Conservation (phyloP, 2,888 invertebrate genomes). For the Ischnus inquisitorius region DNA sequence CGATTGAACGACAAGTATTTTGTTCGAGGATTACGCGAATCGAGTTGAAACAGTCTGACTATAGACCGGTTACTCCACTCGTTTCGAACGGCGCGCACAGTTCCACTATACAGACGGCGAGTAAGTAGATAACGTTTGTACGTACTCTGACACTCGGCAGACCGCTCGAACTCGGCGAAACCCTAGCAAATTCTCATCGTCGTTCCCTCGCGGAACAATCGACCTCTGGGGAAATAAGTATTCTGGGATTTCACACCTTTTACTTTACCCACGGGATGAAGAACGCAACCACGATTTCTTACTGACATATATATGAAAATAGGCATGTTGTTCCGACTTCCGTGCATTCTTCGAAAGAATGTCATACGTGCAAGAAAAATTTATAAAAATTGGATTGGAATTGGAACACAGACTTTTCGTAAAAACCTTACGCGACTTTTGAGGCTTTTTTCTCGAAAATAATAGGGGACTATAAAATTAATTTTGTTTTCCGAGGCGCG, state of each 20-base stretch:
- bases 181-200: constrained; percentile 44
- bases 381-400: too few species aligned
- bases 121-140: constrained; percentile 43
- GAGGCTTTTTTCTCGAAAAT: too few species aligned
- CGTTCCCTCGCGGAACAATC: constrained; percentile 32
- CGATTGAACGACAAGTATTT: too few species aligned
- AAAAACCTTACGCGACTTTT: too few species aligned
- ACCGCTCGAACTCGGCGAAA: constrained; percentile 13
- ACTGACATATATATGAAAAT: too few species aligned
- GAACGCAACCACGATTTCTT: constrained; percentile 8
- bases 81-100: constrained; percentile 1
- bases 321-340: too few species aligned
- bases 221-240: constrained; percentile 53
- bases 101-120: not conserved
- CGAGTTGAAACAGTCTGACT: constrained; percentile 27
- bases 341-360: too few species aligned
- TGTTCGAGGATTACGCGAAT: too few species aligned
- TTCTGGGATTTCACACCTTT: constrained; percentile 43
- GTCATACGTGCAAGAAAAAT: too few species aligned
- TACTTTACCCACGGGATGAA: constrained; percentile 10
- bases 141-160: constrained; percentile 34
- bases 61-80: constrained; percentile 41
- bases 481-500: too few species aligned
- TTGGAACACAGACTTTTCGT: too few species aligned
- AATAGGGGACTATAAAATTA: too few species aligned